phyloP scores from a whole-genome alignment of 2,113 vertebrate species.

The Aramus guarauna region DNA sequence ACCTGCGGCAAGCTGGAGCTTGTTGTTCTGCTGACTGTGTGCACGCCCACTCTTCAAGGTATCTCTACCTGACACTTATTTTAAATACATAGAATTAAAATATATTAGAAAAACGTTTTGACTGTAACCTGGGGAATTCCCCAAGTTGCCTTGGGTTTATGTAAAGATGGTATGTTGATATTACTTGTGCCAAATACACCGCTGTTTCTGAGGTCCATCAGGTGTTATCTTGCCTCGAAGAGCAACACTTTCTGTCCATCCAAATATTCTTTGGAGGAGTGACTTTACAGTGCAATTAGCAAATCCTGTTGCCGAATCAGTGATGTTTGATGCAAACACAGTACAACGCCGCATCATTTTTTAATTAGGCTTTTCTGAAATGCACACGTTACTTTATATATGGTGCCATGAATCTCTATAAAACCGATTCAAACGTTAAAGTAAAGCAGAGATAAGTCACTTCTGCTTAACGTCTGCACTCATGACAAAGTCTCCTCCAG shows the following conservation, averaged over 20 bases:
- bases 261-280: neutral
- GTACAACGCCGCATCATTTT: neutral
- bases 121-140: neutral
- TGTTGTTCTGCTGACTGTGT: neutral
- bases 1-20: neutral
- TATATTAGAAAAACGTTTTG: too few relatives aligned
- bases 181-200: neutral
- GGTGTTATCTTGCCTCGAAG: neutral
- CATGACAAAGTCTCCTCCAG: fast-evolving
- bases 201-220: neutral
- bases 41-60: neutral
- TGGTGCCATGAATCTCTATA: neutral
- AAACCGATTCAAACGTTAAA: neutral
- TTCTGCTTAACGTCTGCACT: neutral
- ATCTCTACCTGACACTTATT: neutral
- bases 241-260: neutral
- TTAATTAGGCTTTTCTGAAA: neutral
- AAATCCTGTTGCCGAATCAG: neutral
- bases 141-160: neutral
- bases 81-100: neutral
- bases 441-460: neutral
- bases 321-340: neutral
- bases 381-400: neutral
- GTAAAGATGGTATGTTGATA: fast-evolving
- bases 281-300: neutral